These are phyloP conservation scores for Rotaria socialis DNA, from an alignment of 2,888 invertebrate species.

Conservation along the genomic window DNA sequence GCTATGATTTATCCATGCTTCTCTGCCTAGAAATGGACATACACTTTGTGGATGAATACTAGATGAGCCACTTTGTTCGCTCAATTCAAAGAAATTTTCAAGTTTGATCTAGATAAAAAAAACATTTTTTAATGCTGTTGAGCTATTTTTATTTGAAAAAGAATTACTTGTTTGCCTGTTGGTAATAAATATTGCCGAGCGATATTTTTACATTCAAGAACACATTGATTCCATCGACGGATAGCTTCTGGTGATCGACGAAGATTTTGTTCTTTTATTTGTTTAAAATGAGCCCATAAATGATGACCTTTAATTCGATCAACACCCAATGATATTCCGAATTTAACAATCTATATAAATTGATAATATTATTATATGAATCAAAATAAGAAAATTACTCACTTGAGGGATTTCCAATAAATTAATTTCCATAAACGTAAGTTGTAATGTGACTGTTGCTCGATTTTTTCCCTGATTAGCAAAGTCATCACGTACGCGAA, in stretches of 20 bases:
- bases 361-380: no score
- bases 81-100: conserved; percentile 15
- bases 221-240: conserved; percentile 2
- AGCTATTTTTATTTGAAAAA: not conserved
- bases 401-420: not conserved
- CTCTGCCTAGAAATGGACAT: conserved; percentile 18
- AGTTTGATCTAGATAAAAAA: conserved; percentile 8
- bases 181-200: not conserved
- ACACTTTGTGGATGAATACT: not conserved
- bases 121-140: no score
- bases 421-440: conserved; percentile 25
- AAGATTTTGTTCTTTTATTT: conserved; percentile 27
- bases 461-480: not conserved
- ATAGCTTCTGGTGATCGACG: not conserved
- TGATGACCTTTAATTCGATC: conserved; percentile 35
- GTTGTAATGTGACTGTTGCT: conserved; percentile 15
- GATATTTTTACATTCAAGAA: not conserved
- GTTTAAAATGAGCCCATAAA: conserved; percentile 24
- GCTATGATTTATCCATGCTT: conserved; percentile 30
- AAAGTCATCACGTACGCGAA: not conserved
- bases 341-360: conserved; percentile 6
- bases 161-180: conserved; percentile 4
- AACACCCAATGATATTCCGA: not conserved
- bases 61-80: not conserved
- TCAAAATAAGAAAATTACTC: not conserved